These are phyloP conservation scores for Enteromius viviparus DNA, from an alignment of 2,797 vertebrate genomes.

Conservation along the genomic window DNA sequence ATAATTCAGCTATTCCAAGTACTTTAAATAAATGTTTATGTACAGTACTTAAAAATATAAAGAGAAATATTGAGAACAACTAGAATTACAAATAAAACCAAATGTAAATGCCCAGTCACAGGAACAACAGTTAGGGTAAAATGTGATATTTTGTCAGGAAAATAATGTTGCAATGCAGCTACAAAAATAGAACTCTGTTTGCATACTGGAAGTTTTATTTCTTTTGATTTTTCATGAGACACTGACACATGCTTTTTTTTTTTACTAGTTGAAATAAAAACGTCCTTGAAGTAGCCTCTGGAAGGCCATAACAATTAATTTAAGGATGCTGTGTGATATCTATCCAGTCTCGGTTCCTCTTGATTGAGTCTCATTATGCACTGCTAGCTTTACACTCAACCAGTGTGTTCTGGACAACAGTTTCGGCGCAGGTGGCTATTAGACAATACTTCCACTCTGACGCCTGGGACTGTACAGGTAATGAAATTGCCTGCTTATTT, in stretches of 20 bases:
- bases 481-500: slow-evolving; percentile 62
- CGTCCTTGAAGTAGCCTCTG: not conserved
- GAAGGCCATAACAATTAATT: not conserved
- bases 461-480: slow-evolving; percentile 48
- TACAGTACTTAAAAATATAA: not conserved
- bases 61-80: not conserved
- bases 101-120: not conserved
- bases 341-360: not conserved
- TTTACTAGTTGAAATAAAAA: not conserved
- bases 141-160: not conserved
- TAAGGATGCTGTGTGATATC: not conserved
- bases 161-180: not conserved
- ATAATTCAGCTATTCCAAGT: not conserved
- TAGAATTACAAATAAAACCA: not conserved
- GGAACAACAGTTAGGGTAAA: not conserved
- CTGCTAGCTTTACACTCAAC: slow-evolving; percentile 7
- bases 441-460: slow-evolving; percentile 58
- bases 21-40: not conserved
- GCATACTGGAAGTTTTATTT: not conserved
- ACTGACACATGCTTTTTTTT: not conserved
- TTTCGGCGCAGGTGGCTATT: slow-evolving; percentile 46
- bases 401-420: not conserved
- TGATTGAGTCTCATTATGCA: not conserved
- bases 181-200: not conserved
- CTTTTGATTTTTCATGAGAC: not conserved